Conservation (phyloP, 2,888 invertebrate genomes). For the Philhelius pedissequus region DNA sequence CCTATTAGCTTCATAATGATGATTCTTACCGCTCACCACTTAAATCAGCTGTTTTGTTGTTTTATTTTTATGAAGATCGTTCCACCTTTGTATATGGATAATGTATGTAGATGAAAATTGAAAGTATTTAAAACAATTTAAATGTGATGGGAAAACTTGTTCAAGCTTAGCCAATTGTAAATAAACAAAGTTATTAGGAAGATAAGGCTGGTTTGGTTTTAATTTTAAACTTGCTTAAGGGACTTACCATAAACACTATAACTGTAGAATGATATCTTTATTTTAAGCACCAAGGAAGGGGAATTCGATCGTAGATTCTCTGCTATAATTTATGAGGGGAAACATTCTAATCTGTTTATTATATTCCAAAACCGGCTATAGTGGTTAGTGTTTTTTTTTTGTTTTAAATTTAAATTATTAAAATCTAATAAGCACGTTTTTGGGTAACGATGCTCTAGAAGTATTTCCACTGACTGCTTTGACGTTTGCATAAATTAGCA, state of each 20-base stretch:
- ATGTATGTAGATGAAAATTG: neutral
- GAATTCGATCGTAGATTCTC: neutral
- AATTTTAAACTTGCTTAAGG: neutral
- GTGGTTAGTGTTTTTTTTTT: neutral
- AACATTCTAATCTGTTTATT: neutral
- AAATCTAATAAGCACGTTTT: neutral
- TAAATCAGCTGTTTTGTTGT: constrained; percentile 4
- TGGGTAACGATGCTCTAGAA: neutral
- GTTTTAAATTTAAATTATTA: neutral
- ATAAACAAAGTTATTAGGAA: neutral
- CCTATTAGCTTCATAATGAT: too few species aligned
- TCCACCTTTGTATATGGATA: neutral
- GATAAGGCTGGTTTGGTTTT: neutral
- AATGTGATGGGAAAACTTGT: neutral
- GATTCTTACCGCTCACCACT: constrained; percentile 3
- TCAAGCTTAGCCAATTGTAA: neutral
- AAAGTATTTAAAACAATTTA: neutral
- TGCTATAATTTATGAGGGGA: neutral
- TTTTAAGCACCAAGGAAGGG: neutral
- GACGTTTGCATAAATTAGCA: constrained; percentile 2
- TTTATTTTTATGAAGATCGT: neutral
- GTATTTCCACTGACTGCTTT: neutral
- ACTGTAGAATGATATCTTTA: neutral
- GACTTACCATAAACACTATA: neutral
- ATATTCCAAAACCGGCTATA: neutral